Percentiles rank a stretch among this genome's conserved stretches.
These are phyloP conservation scores for Morinoia aosen DNA, from an alignment of 2,888 invertebrate species.

Conservation along the genomic window DNA sequence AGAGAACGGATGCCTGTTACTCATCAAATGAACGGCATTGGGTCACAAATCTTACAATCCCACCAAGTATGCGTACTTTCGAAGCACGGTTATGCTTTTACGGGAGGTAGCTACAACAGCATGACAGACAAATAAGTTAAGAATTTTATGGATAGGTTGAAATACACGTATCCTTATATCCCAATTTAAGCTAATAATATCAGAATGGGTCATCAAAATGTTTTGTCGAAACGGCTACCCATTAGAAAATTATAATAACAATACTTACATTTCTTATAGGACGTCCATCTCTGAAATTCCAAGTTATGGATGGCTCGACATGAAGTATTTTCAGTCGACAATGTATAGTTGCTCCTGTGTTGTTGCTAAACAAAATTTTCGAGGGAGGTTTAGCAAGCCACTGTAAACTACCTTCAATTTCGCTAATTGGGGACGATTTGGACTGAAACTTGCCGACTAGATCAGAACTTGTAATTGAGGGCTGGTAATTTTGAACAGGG, in stretches of 20 bases:
- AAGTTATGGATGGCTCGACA: slow-evolving; percentile 14
- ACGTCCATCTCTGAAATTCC: slow-evolving; percentile 13
- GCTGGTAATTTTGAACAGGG: slow-evolving; percentile 8
- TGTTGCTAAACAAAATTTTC: slow-evolving; percentile 47
- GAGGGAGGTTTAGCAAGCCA: slow-evolving; percentile 33
- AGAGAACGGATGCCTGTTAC: no score
- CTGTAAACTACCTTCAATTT: background rate
- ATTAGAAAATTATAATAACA: background rate
- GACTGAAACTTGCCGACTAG: slow-evolving; percentile 11
- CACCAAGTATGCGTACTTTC: no score
- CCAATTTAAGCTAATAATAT: background rate
- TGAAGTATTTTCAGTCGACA: background rate
- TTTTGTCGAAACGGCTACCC: background rate
- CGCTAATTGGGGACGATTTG: slow-evolving; percentile 35
- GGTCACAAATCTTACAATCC: no score
- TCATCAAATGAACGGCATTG: no score
- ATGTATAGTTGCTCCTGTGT: slow-evolving; percentile 26
- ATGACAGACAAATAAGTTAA: no score
- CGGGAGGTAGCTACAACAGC: no score
- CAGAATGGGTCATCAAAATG: background rate
- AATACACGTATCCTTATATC: no score
- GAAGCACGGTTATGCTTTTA: no score
- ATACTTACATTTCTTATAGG: slow-evolving; percentile 23
- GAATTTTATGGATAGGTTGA: no score
- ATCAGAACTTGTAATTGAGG: slow-evolving; percentile 35